Evolutionary conservation across 1,140 invertebrate species (phyloP).

Genomic region (Zaprionus capensis): DNA sequence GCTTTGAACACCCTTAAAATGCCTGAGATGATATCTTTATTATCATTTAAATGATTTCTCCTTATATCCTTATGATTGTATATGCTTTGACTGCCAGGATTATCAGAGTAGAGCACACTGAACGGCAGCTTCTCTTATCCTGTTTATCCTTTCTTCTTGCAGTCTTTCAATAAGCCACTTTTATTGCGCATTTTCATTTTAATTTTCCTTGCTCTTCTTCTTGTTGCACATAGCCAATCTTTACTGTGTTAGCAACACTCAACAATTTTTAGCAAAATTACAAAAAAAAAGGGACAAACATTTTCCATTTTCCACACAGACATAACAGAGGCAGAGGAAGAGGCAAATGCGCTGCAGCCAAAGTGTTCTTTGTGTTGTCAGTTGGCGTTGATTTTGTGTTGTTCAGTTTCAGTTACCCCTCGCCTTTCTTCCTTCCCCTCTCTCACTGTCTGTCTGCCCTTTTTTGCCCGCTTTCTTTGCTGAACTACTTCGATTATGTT

Average conservation of each 20-base stretch:
- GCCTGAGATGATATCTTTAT: too few species aligned
- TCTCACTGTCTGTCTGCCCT: background rate
- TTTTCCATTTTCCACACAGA: constrained; percentile 44
- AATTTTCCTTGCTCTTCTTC: constrained; percentile 1
- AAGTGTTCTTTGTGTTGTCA: constrained; percentile 38
- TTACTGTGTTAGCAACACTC: constrained; percentile 24
- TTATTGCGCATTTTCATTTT: constrained; percentile 1
- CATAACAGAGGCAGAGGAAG: background rate
- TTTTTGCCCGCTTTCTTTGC: constrained; percentile 7
- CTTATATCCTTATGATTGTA: too few species aligned
- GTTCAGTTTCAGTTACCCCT: constrained; percentile 31
- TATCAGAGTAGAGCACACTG: too few species aligned
- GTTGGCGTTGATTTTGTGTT: constrained; percentile 50
- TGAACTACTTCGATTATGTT: constrained; percentile 51
- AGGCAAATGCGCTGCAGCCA: constrained; percentile 24
- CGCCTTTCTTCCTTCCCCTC: too few species aligned
- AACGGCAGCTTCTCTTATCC: background rate
- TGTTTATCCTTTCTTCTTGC: background rate
- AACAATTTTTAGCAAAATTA: constrained; percentile 32
- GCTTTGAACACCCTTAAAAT: too few species aligned
- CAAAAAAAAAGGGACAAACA: constrained; percentile 54
- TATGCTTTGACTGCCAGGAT: too few species aligned
- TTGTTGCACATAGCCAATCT: background rate
- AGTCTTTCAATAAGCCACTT: background rate
- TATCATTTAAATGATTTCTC: too few species aligned